These are phyloP conservation scores for Drosophila villosipedis DNA, from an alignment of 2,888 invertebrate genomes.

Conservation along the genomic window DNA sequence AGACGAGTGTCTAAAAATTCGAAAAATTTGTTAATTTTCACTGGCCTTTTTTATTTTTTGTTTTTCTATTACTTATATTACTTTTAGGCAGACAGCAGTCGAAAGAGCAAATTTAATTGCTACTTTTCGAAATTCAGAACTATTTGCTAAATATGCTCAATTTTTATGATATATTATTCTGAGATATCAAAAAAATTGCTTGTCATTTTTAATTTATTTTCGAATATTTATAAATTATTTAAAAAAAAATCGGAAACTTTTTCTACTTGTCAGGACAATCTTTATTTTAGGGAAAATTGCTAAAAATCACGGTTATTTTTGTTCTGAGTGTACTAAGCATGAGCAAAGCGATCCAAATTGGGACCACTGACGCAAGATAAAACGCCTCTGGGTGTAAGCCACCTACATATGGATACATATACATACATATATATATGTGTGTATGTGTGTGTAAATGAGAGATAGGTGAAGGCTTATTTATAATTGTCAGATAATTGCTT, in stretches of 20 bases:
- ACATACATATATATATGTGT: background rate
- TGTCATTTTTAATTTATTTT: background rate
- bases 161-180: background rate
- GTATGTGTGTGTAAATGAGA: constrained; percentile 1
- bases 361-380: constrained; percentile 43
- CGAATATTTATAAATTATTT: fast-evolving
- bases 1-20: background rate
- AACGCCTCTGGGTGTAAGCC: constrained; percentile 21
- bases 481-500: constrained; percentile 65
- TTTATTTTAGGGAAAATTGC: background rate
- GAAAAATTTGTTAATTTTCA: background rate
- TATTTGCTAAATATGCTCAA: too few species aligned
- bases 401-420: constrained; percentile 3
- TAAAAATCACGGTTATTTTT: background rate
- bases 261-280: background rate
- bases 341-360: constrained; percentile 46
- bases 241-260: background rate
- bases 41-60: background rate
- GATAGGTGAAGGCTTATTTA: constrained; percentile 47
- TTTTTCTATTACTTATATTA: background rate
- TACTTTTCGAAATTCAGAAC: background rate
- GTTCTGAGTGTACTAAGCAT: constrained; percentile 16
- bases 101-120: background rate
- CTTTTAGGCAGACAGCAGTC: background rate
- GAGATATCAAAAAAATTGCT: fast-evolving